Evolutionary conservation across 1,140 invertebrate genomes (phyloP), one percentile per base, ranked within the genome.

Genomic region (Drosophila pseudoobscura): DNA sequence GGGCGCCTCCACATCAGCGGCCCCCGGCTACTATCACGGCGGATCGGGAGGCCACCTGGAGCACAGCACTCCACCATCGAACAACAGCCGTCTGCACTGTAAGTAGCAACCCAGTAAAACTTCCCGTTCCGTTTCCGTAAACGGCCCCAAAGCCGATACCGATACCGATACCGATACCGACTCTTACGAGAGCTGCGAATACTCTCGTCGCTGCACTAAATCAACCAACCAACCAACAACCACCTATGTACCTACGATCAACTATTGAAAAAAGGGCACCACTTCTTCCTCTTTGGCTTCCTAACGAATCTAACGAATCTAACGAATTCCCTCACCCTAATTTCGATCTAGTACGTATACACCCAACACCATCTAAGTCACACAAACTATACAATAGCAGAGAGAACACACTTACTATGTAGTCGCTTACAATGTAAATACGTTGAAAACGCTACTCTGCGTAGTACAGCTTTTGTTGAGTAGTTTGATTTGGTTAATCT

Each of bases 21-120:
- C 70, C 6, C 61, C 56, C 70, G 83, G 82, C 15, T 91, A 91
- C 65, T 93, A 93, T 55, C 93, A 93, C 62, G 80, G 92, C 58
- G 91, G 91, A 47, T 91, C 89, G 43, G 80, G 91, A 52, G 92
- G 92, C 35, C 91, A 92, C 47, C 91, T 93, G 65, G 93, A 93
- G 83, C 93, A 91, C 68, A 85, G 92, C 87, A 92, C 93, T 68
- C 92, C 92, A 53, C 90, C 90, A 45, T 91, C 92, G 57, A 90
- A 91, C 82, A 92, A 87, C 83, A 92, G 90, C 84, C 89, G 80
- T 66, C 91, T 92, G 65, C 92, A 92, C 79, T 92, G 92, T 92
- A 92, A 91, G 92, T 90, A 91, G 64, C 78, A 70, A 75, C 45
- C 74, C 78, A 80, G 68, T 68, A 69, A 51, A 22, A 5, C 35